Conservation (phyloP, 2,888 invertebrate species). For the Cantharis rustica region DNA sequence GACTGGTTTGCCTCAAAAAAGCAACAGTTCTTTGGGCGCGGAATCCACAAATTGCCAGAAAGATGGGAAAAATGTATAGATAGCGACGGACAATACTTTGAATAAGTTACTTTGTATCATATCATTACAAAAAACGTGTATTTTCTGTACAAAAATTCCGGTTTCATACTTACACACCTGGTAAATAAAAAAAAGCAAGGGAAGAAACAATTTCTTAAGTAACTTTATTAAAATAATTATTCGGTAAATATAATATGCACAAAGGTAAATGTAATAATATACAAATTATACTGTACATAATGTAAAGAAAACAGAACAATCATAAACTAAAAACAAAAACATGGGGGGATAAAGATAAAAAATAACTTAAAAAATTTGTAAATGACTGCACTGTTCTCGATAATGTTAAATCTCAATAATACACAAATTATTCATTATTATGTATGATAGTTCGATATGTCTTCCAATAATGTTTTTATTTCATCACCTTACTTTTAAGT, state of each 20-base stretch:
- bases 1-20: no score
- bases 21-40: no score
- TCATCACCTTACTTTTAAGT: conserved; percentile 19
- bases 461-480: conserved; percentile 7
- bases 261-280: conserved; percentile 29
- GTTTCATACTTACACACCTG: no score
- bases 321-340: conserved; percentile 13
- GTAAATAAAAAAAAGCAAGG: no score
- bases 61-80: no score
- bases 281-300: conserved; percentile 33
- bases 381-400: conserved; percentile 15
- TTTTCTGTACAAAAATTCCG: no score
- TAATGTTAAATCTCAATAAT: conserved; percentile 10
- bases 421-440: not conserved
- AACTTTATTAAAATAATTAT: conserved; percentile 31
- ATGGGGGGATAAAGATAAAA: not conserved
- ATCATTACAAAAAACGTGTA: no score
- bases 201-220: conserved; percentile 10
- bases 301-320: conserved; percentile 23
- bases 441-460: conserved; percentile 11
- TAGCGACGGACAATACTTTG: no score
- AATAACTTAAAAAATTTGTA: not conserved
- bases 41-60: no score
- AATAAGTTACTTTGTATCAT: no score
- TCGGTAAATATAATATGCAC: conserved; percentile 36